Evolutionary conservation across 2,113 vertebrate genomes (phyloP).

Genomic region (Calyptommatus sinebrachiatus): DNA sequence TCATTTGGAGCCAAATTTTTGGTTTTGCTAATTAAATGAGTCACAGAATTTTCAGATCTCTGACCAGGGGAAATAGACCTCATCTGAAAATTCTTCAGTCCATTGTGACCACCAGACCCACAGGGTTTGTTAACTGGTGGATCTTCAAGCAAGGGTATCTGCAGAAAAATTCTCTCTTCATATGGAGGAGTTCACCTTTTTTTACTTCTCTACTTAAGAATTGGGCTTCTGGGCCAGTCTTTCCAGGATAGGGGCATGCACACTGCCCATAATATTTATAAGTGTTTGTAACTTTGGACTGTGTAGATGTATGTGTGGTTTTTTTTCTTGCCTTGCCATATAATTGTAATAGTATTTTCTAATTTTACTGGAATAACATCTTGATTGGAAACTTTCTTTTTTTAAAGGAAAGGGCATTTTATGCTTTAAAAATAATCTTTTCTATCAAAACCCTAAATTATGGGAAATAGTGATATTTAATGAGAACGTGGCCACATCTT

Average conservation of each 20-base stretch:
- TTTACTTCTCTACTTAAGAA: background rate
- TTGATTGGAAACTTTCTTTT: conserved; percentile 36
- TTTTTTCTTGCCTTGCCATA: background rate
- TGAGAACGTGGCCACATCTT: conserved; percentile 46
- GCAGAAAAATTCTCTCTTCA: too few species aligned
- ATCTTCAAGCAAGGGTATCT: too few species aligned
- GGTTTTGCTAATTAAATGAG: too few species aligned
- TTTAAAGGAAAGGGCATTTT: conserved; percentile 34
- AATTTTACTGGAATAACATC: conserved; percentile 18
- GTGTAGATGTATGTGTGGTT: too few species aligned
- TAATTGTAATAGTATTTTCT: background rate
- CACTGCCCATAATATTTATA: background rate
- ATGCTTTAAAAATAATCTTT: conserved; percentile 50
- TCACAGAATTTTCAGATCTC: too few species aligned
- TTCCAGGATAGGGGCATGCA: background rate
- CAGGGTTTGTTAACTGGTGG: too few species aligned
- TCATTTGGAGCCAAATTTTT: too few species aligned
- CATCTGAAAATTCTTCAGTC: too few species aligned
- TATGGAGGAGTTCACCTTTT: too few species aligned
- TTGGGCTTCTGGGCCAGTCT: background rate
- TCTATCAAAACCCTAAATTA: conserved; percentile 51
- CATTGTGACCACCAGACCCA: too few species aligned
- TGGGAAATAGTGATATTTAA: conserved; percentile 51
- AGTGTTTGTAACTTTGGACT: background rate
- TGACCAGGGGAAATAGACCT: too few species aligned